Evolutionary conservation across 2,797 vertebrate species (phyloP).

Genomic region (Syndactyla subalaris): DNA sequence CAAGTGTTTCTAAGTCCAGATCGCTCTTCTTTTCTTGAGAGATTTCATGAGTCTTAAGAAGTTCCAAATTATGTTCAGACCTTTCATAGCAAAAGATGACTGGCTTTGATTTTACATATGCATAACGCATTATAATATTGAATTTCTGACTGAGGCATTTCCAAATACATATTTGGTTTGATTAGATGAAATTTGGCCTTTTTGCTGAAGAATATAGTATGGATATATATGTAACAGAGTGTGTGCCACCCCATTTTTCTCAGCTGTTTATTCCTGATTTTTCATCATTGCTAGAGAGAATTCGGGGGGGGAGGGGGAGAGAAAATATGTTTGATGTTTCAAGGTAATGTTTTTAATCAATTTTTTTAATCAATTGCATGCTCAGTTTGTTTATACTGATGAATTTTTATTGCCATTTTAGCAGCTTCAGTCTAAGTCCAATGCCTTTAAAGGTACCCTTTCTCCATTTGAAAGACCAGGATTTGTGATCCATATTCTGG

Average conservation of each 20-base stretch:
- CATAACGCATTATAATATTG: background rate
- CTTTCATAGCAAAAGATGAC: background rate
- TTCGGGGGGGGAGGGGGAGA: background rate
- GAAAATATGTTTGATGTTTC: background rate
- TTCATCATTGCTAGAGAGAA: background rate
- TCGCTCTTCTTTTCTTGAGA: background rate
- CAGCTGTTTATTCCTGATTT: background rate
- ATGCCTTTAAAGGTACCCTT: background rate
- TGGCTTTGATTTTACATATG: background rate
- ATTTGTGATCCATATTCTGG: background rate
- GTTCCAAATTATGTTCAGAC: background rate
- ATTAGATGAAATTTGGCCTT: background rate
- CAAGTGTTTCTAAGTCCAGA: background rate
- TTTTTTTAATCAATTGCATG: background rate
- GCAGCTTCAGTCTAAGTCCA: background rate
- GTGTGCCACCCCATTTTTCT: background rate
- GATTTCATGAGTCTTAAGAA: background rate
- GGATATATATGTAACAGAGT: background rate
- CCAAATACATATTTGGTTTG: background rate
- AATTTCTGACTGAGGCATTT: background rate
- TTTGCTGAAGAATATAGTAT: background rate
- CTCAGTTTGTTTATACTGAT: background rate
- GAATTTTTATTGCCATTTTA: background rate
- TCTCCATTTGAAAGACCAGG: background rate
- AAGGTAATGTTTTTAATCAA: background rate